Evolutionary conservation across 1,140 invertebrate genomes (phyloP).

Genomic region (Planococcus citri): DNA sequence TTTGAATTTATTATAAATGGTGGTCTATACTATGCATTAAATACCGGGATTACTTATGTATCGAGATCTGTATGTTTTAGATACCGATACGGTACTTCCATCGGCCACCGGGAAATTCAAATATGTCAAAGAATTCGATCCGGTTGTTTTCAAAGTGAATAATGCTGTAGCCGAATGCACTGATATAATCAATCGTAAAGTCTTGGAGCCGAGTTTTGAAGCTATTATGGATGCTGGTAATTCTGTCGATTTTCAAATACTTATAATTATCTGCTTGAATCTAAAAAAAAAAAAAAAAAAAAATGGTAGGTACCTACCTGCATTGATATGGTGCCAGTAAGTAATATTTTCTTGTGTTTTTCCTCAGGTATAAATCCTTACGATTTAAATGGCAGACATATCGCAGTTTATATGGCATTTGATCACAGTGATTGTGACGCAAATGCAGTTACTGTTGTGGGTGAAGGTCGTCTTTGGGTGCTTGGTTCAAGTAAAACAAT

Average conservation of each 20-base stretch:
- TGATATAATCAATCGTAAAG: conserved; percentile 22
- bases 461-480: conserved; percentile 34
- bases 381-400: conserved; percentile 39
- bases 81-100: conserved; percentile 25
- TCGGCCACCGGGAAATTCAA: conserved; percentile 24
- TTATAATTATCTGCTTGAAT: too few species aligned
- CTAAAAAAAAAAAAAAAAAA: too few species aligned
- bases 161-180: conserved; percentile 23
- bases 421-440: conserved; percentile 26
- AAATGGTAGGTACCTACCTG: too few species aligned
- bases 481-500: conserved; percentile 51
- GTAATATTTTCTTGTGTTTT: too few species aligned
- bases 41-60: too few species aligned
- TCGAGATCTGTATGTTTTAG: too few species aligned
- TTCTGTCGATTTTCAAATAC: too few species aligned
- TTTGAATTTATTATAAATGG: too few species aligned
- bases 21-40: too few species aligned
- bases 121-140: conserved; percentile 25
- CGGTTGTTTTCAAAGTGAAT: conserved; percentile 25
- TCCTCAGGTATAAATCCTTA: conserved; percentile 39
- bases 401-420: conserved; percentile 42
- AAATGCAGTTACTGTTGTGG: conserved; percentile 25
- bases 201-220: conserved; percentile 27
- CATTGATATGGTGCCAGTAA: too few species aligned
- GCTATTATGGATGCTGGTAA: conserved; percentile 29